Percentiles rank a stretch among this genome's conserved stretches.
These are phyloP conservation scores for Cantharis nigra DNA, from an alignment of 2,888 invertebrate species.

Conservation along the genomic window DNA sequence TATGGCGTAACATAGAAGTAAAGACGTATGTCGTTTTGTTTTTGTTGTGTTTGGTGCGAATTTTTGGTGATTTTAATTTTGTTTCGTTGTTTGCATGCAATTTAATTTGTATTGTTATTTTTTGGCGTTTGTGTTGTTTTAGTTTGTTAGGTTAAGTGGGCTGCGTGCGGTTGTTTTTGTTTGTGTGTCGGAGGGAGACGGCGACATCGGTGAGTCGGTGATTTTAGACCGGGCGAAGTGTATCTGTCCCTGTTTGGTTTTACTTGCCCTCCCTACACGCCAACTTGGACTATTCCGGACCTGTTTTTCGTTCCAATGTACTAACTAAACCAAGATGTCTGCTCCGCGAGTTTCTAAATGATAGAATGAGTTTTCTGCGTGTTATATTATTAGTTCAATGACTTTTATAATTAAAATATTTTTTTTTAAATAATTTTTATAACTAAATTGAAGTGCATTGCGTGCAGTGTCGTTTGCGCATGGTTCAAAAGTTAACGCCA, in stretches of 20 bases:
- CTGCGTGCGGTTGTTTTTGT: neutral
- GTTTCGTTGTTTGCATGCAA: neutral
- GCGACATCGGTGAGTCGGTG: conserved; percentile 40
- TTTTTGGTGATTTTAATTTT: neutral
- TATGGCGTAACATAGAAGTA: conserved; percentile 5
- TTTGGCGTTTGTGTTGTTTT: neutral
- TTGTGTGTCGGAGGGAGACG: conserved; percentile 1
- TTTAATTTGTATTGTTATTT: neutral
- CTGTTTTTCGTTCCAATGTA: conserved; percentile 55
- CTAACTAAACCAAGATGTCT: conserved; percentile 55
- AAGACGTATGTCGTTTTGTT: conserved; percentile 12
- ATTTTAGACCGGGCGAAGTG: conserved; percentile 32
- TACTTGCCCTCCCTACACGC: conserved; percentile 52
- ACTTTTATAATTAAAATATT: conserved; percentile 34
- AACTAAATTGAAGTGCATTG: conserved; percentile 21
- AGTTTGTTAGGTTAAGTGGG: neutral
- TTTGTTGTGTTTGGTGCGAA: neutral
- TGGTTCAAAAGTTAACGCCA: conserved; percentile 25
- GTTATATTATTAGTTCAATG: conserved; percentile 41
- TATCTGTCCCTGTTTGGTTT: conserved; percentile 41
- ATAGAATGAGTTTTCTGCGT: conserved; percentile 50
- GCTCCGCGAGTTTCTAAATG: conserved; percentile 50
- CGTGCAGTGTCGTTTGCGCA: conserved; percentile 29
- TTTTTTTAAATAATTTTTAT: conserved; percentile 28
- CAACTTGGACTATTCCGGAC: conserved; percentile 57